Percentiles rank a stretch among this genome's conserved stretches.
These are phyloP conservation scores for Epistrophe grossulariae DNA, from an alignment of 2,888 invertebrate genomes.

Conservation along the genomic window DNA sequence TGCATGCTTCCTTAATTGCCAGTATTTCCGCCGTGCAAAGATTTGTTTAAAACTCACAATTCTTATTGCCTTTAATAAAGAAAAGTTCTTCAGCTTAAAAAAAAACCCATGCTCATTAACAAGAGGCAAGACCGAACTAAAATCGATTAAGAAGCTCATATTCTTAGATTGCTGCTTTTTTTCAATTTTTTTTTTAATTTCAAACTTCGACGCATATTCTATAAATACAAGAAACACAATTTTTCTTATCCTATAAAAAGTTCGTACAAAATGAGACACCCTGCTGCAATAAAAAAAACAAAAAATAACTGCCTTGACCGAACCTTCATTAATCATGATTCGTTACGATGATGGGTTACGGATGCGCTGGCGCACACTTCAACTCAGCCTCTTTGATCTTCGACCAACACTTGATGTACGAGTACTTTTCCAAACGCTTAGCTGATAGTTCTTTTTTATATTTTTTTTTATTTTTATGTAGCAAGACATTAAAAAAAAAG, in stretches of 20 bases:
- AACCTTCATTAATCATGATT: constrained; percentile 64
- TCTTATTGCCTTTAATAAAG: too few species aligned
- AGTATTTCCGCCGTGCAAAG: too few species aligned
- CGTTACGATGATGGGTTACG: constrained; percentile 68
- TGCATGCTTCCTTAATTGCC: too few species aligned
- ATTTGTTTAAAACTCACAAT: too few species aligned
- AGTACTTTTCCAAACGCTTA: constrained; percentile 5
- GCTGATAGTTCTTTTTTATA: neutral
- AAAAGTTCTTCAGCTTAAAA: too few species aligned
- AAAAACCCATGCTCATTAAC: too few species aligned
- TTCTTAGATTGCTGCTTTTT: too few species aligned
- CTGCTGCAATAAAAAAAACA: neutral
- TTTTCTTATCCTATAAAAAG: neutral
- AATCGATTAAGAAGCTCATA: too few species aligned
- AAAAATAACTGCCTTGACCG: constrained; percentile 17
- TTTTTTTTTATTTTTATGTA: neutral
- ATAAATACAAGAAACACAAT: neutral
- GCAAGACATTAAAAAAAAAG: neutral
- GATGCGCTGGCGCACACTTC: constrained; percentile 65
- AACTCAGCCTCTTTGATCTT: constrained; percentile 59
- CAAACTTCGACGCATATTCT: too few species aligned
- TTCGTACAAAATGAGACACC: neutral
- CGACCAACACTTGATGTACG: constrained; percentile 29
- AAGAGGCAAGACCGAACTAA: too few species aligned
- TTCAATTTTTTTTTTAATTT: too few species aligned